Percentiles rank a stretch among this genome's conserved stretches.
These are phyloP conservation scores for Nymphicus hollandicus DNA, from an alignment of 2,113 vertebrate genomes.

Conservation along the genomic window DNA sequence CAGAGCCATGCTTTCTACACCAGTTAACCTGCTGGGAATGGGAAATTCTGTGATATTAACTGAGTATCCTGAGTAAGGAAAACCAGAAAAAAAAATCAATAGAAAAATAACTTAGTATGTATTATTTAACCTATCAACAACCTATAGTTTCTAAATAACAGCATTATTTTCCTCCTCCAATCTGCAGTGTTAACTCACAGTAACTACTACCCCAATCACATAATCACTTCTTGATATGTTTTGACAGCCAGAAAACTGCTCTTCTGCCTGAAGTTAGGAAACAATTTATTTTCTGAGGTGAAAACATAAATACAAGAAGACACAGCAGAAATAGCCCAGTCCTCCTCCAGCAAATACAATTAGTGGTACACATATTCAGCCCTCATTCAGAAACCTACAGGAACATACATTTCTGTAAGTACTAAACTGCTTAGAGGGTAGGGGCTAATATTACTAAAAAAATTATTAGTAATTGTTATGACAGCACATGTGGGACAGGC, in stretches of 20 bases:
- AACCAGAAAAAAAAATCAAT: not conserved
- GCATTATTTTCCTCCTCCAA: not conserved
- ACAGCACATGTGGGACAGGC: not conserved
- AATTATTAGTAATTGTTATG: not conserved
- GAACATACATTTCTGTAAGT: not conserved
- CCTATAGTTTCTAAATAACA: not conserved
- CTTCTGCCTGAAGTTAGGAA: not conserved
- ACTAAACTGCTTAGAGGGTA: not conserved
- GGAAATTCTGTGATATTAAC: not conserved
- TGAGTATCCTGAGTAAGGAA: not conserved
- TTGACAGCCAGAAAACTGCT: slow-evolving; percentile 22
- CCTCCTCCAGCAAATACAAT: not conserved
- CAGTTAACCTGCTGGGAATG: not conserved
- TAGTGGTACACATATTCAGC: not conserved
- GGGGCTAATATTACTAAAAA: not conserved
- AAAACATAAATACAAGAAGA: not conserved
- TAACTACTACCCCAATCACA: not conserved
- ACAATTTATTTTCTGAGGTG: not conserved
- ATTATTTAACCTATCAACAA: not conserved
- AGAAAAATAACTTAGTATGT: not conserved
- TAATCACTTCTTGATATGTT: not conserved
- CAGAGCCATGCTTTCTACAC: not conserved
- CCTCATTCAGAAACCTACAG: not conserved
- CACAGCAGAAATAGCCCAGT: not conserved
- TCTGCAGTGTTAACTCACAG: not conserved